phyloP scores from a whole-genome alignment of 2,888 invertebrate species.

The Gari tellinella region DNA sequence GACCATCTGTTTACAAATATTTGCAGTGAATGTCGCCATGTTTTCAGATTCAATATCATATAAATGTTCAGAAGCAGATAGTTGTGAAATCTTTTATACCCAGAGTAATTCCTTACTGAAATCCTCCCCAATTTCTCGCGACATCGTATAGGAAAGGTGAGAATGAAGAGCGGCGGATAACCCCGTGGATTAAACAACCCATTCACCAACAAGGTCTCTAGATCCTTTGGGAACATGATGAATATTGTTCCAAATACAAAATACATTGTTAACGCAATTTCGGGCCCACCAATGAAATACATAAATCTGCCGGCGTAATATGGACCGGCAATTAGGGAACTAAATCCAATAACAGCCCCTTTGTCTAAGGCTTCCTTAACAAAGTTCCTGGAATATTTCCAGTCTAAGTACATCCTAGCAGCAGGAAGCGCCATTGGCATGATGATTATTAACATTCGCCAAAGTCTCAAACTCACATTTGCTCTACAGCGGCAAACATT shows the following conservation, averaged over 20 bases:
- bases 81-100: conserved; percentile 31
- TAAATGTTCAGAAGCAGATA: conserved; percentile 30
- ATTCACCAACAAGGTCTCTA: too few relatives aligned
- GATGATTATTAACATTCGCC: conserved; percentile 12
- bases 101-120: conserved; percentile 5
- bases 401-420: conserved; percentile 24
- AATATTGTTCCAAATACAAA: conserved; percentile 25
- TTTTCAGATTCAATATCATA: conserved; percentile 34
- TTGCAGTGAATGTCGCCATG: conserved; percentile 23
- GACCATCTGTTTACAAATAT: conserved; percentile 23
- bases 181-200: too few relatives aligned
- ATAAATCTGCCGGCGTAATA: conserved; percentile 18
- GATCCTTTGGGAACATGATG: conserved; percentile 14
- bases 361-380: conserved; percentile 24
- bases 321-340: conserved; percentile 24
- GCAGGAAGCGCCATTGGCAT: conserved; percentile 17
- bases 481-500: conserved; percentile 1
- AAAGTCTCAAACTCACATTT: conserved; percentile 6
- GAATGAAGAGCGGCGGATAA: background rate
- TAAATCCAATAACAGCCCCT: too few relatives aligned
- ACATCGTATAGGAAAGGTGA: conserved; percentile 6
- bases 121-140: conserved; percentile 16
- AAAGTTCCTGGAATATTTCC: conserved; percentile 8
- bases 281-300: conserved; percentile 24
- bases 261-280: conserved; percentile 22